Evolutionary conservation across 2,113 vertebrate genomes (phyloP).

Genomic region (Anarhynchus alexandrinus): DNA sequence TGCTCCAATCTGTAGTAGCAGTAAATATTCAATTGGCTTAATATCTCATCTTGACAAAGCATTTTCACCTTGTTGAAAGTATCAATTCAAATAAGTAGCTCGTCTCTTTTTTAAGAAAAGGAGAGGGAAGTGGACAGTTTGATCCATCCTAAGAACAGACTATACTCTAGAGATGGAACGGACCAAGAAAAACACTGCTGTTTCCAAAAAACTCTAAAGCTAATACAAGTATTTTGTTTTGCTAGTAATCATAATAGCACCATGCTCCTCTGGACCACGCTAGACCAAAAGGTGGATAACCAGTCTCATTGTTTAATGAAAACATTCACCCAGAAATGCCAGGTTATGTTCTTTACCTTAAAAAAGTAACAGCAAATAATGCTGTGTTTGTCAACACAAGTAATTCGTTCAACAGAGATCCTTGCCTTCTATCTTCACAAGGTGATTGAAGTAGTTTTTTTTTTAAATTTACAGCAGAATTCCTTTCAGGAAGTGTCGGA

Average conservation of each 20-base stretch:
- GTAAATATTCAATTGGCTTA: neutral
- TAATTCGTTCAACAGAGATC: neutral
- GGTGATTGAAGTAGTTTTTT: neutral
- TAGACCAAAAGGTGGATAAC: neutral
- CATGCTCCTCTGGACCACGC: neutral
- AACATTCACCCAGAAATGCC: neutral
- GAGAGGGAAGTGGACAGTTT: neutral
- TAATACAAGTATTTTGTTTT: neutral
- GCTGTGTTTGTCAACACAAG: neutral
- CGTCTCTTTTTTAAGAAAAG: neutral
- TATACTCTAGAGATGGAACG: neutral
- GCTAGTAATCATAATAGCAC: neutral
- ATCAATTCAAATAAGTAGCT: neutral
- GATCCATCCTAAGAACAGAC: neutral
- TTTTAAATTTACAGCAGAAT: neutral
- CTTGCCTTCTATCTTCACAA: neutral
- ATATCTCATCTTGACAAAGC: neutral
- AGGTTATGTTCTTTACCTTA: neutral
- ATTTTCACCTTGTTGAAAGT: neutral
- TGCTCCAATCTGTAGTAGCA: neutral
- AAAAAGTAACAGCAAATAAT: neutral
- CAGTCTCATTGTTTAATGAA: neutral
- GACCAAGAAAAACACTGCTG: neutral
- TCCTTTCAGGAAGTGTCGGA: neutral
- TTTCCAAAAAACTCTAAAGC: neutral